A percentile compares a stretch with the other conserved stretches of the same genome.
phyloP scores from a whole-genome alignment of 2,113 vertebrate species.

The Petroica traversi region DNA sequence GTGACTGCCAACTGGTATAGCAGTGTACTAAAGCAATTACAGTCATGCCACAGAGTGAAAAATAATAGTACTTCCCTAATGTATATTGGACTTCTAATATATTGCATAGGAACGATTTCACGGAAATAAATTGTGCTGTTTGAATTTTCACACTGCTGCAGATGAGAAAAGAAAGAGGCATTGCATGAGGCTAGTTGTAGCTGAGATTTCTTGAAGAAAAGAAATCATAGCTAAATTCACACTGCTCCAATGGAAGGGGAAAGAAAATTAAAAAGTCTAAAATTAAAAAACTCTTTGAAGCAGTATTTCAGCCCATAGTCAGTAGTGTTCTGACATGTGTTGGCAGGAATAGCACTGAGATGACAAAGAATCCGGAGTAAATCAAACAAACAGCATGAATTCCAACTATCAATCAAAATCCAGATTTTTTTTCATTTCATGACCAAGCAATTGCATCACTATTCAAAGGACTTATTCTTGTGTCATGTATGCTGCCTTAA shows the following conservation, averaged over 20 bases:
- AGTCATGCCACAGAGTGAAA: background rate
- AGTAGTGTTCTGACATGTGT: background rate
- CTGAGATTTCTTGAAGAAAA: background rate
- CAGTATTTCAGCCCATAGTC: background rate
- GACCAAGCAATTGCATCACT: constrained; percentile 11
- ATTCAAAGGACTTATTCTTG: constrained; percentile 32
- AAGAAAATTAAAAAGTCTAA: background rate
- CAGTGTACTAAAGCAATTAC: background rate
- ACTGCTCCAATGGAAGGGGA: background rate
- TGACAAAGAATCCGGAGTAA: background rate
- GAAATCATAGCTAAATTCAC: background rate
- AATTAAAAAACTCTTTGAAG: background rate
- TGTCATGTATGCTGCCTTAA: constrained; percentile 22
- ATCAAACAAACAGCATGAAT: background rate
- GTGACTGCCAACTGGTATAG: background rate
- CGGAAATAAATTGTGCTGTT: background rate
- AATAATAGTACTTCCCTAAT: background rate
- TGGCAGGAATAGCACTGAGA: constrained; percentile 2
- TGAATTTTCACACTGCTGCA: background rate
- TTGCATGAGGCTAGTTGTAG: background rate
- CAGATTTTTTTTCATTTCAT: constrained; percentile 10
- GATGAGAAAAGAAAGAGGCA: background rate
- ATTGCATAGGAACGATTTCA: background rate
- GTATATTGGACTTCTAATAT: background rate
- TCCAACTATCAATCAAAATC: background rate